These are phyloP conservation scores for Amiota communis DNA, from an alignment of 2,888 invertebrate genomes.

Conservation along the genomic window DNA sequence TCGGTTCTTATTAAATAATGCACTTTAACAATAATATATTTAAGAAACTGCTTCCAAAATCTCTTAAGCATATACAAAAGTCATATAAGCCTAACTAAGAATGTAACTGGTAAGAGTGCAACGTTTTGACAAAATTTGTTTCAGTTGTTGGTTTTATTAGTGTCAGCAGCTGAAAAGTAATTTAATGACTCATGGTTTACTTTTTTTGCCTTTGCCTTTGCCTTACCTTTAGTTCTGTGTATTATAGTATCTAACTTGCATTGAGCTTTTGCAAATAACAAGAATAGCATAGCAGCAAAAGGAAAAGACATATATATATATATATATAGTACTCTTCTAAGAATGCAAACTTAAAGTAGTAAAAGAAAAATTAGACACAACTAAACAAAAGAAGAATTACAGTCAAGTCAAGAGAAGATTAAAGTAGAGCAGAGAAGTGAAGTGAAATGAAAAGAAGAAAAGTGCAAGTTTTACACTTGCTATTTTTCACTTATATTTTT, in stretches of 20 bases:
- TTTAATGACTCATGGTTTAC: constrained; percentile 17
- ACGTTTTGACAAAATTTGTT: not conserved
- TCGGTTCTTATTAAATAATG: too few species aligned
- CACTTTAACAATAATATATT: too few species aligned
- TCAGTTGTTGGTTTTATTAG: not conserved
- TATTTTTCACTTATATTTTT: too few species aligned
- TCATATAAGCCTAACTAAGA: too few species aligned
- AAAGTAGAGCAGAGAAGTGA: not conserved
- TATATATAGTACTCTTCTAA: too few species aligned
- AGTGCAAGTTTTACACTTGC: not conserved
- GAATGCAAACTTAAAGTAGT: too few species aligned
- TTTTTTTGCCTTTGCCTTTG: not conserved
- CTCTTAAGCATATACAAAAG: too few species aligned
- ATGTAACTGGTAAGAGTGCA: too few species aligned
- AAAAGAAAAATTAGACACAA: not conserved
- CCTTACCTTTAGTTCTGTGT: not conserved
- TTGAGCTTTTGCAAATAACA: not conserved
- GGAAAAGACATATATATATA: too few species aligned
- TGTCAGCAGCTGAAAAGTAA: constrained; percentile 21
- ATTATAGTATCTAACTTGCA: not conserved
- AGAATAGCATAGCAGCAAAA: too few species aligned
- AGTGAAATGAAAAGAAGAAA: not conserved
- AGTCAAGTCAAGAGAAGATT: not conserved
- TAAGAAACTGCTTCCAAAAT: too few species aligned
- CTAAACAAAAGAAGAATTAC: not conserved